phyloP scores from a whole-genome alignment of 2,888 invertebrate species.

The Torymus texanus region DNA sequence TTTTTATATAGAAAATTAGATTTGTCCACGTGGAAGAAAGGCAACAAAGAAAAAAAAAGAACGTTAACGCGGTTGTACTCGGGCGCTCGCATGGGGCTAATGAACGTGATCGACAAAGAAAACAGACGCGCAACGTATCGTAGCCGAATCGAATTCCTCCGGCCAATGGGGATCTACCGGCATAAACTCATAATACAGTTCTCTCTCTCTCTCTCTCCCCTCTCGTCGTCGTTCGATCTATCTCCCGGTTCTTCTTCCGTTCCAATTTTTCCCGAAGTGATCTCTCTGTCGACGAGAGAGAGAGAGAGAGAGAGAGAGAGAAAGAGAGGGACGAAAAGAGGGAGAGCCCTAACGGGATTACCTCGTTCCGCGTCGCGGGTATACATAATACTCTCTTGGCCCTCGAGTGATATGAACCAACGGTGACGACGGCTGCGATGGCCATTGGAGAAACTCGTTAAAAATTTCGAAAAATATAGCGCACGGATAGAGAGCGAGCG shows the following conservation, averaged over 20 bases:
- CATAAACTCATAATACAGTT: constrained; percentile 48
- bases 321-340: too few species aligned
- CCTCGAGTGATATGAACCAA: constrained; percentile 9
- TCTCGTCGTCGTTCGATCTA: not conserved
- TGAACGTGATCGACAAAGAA: constrained; percentile 12
- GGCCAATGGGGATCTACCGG: not conserved
- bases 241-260: constrained; percentile 28
- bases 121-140: not conserved
- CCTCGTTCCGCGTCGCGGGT: constrained; percentile 17
- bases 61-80: too few species aligned
- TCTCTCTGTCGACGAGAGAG: not conserved
- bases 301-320: too few species aligned
- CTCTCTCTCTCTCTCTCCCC: constrained; percentile 14
- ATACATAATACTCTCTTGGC: constrained; percentile 23
- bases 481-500: too few species aligned
- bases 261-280: constrained; percentile 35
- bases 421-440: not conserved
- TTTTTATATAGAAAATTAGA: too few species aligned
- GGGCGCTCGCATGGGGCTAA: not conserved
- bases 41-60: too few species aligned
- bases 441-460: not conserved
- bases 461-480: not conserved
- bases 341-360: constrained; percentile 27
- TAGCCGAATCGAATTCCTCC: constrained; percentile 33
- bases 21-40: too few species aligned